Conservation (phyloP, 2,888 invertebrate genomes). For the Adelognathus sp. region DNA sequence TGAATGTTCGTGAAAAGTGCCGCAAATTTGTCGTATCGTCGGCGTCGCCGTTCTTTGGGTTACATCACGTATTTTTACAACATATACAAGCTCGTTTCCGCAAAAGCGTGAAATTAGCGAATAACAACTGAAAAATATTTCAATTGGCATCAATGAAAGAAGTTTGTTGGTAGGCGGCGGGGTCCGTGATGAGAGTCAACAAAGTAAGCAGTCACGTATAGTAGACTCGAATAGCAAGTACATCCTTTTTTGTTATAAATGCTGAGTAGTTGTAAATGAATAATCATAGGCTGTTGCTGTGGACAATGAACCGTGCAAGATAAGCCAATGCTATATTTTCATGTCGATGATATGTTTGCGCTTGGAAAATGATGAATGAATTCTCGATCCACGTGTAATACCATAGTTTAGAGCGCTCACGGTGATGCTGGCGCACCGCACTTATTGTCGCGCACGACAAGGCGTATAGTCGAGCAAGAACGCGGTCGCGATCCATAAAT, state of each 20-base stretch:
- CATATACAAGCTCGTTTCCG: not conserved
- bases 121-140: constrained; percentile 16
- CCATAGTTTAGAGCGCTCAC: not conserved
- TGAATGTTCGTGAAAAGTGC: constrained; percentile 52
- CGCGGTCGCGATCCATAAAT: not conserved
- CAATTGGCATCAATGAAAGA: constrained; percentile 38
- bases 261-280: constrained; percentile 3
- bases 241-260: not conserved
- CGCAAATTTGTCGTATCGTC: constrained; percentile 42
- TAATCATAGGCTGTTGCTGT: not conserved
- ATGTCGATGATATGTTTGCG: not conserved
- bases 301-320: constrained; percentile 30
- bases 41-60: not conserved
- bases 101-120: not conserved
- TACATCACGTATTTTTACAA: not conserved
- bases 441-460: not conserved
- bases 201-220: not conserved
- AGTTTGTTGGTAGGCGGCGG: not conserved
- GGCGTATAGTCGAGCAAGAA: constrained; percentile 11
- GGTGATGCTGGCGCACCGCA: not conserved
- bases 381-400: not conserved
- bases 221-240: not conserved
- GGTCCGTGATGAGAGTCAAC: not conserved
- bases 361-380: not conserved
- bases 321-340: not conserved